Base-by-base conservation (phyloP, 2,888 invertebrate species). In the Chalcosyrphus nemorum region DNA sequence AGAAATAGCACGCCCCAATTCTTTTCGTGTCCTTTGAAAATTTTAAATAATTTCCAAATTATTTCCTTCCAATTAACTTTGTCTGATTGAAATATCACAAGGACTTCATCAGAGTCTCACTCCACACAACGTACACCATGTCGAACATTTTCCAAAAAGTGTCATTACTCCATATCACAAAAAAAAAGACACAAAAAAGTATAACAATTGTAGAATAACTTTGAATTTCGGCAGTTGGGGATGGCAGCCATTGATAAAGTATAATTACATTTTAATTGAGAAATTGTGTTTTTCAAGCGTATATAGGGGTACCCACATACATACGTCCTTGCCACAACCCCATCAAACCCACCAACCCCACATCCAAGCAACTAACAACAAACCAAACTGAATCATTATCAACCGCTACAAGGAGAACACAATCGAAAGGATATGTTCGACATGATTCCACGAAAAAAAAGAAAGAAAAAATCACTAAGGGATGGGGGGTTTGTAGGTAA, bases 191-290 rank as follows among this genome's bases (percentile, higher is more conserved):
- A 43, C 17, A 47, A 47, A 19, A 17, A 43, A 32, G 35, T 38
- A 15, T 56, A 38, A 38, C 47, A 57, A 68, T 52, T 52, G 50
- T n/a, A 15, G 38, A 7, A n/a, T 4, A 59, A 63, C 45, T 24
- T 71, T 17, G 15, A 19, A 61, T 35, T 71, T 77, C 43, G 11
- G 41, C 19, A 54, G 50, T 41, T 13, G 61, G 19, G 11, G 11
- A 45, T 32, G 47, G 17, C 45, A 2, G 56, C 27, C 59, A 76
- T 81, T 68, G 63, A 68, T 78, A 78, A 74, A 74, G 43, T 56
- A 52, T 82, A 82, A 82, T 82, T 82, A 77, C 78, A 78, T 82
- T 82, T 82, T 82, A 78, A 82, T 82, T 82, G 82, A 78, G 78
- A 82, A 74, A 78, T 82, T 78, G 72, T 82, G 68, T 74, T 29